phyloP scores from a whole-genome alignment of 1,140 invertebrate species.

The Mactra quadrangularis region DNA sequence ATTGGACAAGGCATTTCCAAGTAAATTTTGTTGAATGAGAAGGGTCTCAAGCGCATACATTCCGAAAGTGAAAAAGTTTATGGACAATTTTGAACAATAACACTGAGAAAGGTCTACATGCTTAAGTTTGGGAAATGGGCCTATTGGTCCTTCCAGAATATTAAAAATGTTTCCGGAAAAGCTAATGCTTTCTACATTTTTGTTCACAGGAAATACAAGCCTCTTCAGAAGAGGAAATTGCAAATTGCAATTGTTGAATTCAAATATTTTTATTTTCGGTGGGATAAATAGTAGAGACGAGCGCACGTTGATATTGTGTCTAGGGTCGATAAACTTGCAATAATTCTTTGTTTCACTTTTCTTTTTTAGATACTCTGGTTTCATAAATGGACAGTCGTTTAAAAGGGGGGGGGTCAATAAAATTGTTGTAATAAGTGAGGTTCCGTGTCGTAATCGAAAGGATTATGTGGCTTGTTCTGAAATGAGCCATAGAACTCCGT shows the following conservation, averaged over 20 bases:
- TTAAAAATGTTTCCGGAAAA: background rate
- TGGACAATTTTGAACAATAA: background rate
- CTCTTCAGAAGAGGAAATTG: background rate
- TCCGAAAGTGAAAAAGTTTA: too few relatives aligned
- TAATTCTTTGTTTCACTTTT: background rate
- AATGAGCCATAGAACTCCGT: slow-evolving; percentile 6
- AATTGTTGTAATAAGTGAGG: background rate
- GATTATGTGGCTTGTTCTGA: slow-evolving; percentile 15
- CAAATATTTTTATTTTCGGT: background rate
- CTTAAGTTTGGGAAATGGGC: background rate
- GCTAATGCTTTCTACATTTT: background rate
- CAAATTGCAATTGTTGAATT: background rate
- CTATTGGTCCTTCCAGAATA: background rate
- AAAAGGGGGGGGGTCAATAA: background rate
- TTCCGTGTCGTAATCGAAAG: background rate
- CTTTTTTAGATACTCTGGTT: background rate
- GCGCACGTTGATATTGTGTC: background rate
- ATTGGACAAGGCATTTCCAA: slow-evolving; percentile 2
- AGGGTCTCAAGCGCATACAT: slow-evolving; percentile 9
- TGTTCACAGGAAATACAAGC: background rate
- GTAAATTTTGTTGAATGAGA: slow-evolving; percentile 23
- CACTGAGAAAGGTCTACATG: slow-evolving; percentile 27
- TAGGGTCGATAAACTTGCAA: background rate
- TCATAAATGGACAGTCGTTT: background rate
- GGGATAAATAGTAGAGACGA: background rate